Evolutionary conservation across 2,797 vertebrate species (phyloP).

Genomic region (Pampus argenteus): DNA sequence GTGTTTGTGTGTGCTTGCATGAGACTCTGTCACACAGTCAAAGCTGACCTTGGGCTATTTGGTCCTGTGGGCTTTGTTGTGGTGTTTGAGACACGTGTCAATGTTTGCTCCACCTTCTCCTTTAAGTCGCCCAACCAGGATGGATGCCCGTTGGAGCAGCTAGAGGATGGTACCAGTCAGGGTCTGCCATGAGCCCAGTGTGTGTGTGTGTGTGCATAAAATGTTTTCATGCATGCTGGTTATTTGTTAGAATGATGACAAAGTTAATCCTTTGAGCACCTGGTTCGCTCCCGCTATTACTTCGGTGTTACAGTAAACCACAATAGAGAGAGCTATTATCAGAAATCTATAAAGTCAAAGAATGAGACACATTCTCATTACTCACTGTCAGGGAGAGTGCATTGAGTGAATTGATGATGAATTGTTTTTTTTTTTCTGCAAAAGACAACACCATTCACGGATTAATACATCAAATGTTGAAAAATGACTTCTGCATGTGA

Average conservation of each 20-base stretch:
- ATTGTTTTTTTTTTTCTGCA: slow-evolving; percentile 34
- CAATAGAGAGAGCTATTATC: slow-evolving; percentile 53
- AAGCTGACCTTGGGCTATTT: slow-evolving; percentile 75
- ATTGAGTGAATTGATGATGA: slow-evolving; percentile 24
- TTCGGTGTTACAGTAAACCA: slow-evolving; percentile 44
- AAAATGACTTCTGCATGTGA: slow-evolving; percentile 34
- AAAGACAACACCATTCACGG: slow-evolving; percentile 51
- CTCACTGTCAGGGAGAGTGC: slow-evolving; percentile 49
- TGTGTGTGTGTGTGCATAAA: slow-evolving; percentile 54
- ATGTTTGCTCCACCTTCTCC: slow-evolving; percentile 51
- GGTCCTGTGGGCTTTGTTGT: slow-evolving; percentile 77
- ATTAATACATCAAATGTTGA: slow-evolving; percentile 63
- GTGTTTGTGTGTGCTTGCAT: slow-evolving; percentile 66
- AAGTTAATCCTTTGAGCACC: slow-evolving; percentile 72
- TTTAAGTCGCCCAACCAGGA: slow-evolving; percentile 48
- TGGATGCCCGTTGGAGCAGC: slow-evolving; percentile 46
- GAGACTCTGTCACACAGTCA: slow-evolving; percentile 72
- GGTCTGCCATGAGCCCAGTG: slow-evolving; percentile 59
- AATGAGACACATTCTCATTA: slow-evolving; percentile 45
- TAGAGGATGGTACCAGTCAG: slow-evolving; percentile 65
- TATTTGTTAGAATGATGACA: slow-evolving; percentile 75
- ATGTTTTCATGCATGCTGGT: slow-evolving; percentile 65
- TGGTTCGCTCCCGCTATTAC: slow-evolving; percentile 73
- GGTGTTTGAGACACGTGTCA: slow-evolving; percentile 77
- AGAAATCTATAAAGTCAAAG: slow-evolving; percentile 36